These are phyloP conservation scores for Pteropus rufus DNA, from an alignment of 2,797 vertebrate species.

Conservation along the genomic window DNA sequence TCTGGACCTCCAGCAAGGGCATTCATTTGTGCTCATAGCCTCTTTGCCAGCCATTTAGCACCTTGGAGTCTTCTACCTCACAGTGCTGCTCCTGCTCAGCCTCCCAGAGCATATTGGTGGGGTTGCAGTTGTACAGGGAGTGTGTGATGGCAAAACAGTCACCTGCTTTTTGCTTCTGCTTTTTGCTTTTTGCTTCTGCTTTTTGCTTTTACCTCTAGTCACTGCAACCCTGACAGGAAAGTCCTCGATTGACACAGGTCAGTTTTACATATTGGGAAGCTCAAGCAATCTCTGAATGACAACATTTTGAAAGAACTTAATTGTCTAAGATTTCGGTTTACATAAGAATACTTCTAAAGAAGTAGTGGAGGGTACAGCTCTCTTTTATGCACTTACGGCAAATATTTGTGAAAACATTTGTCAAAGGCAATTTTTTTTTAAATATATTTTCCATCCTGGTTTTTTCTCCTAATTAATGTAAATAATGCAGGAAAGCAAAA, in stretches of 20 bases:
- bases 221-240: not conserved
- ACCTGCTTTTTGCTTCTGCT: constrained; percentile 55
- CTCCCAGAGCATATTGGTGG: constrained; percentile 92
- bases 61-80: constrained; percentile 88
- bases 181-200: not conserved
- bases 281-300: not conserved
- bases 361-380: not conserved
- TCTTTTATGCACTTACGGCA: not conserved
- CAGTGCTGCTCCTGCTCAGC: constrained; percentile 91
- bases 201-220: not conserved
- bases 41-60: constrained; percentile 87
- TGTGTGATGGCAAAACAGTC: constrained; percentile 89
- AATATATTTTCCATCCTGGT: not conserved
- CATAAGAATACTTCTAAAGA: not conserved
- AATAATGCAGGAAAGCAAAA: not conserved
- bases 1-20: constrained; percentile 83
- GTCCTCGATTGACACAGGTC: not conserved
- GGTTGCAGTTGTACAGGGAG: constrained; percentile 93
- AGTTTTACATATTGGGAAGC: not conserved
- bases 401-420: not conserved
- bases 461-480: not conserved
- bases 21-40: constrained; percentile 85
- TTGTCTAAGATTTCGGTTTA: not conserved
- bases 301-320: not conserved
- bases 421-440: not conserved